Evolutionary conservation across 2,797 vertebrate species (phyloP).

Genomic region (Crax fasciolata): DNA sequence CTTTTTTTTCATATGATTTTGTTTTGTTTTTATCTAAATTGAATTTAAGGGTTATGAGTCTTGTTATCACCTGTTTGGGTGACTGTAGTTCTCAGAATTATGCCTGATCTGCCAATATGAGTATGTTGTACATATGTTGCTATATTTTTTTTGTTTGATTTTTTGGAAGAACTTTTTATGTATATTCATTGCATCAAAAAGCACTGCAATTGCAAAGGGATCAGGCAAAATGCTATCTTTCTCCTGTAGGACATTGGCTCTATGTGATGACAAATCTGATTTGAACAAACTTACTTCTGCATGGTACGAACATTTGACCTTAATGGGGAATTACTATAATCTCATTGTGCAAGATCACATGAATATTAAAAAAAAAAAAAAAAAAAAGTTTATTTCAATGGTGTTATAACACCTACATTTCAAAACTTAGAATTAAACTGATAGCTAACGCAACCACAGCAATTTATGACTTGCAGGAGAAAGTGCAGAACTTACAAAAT

Average conservation of each 20-base stretch:
- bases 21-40: neutral
- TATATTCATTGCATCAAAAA: neutral
- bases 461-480: neutral
- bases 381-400: neutral
- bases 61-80: neutral
- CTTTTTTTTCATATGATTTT: neutral
- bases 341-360: neutral
- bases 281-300: neutral
- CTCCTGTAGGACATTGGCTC: neutral
- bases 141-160: neutral
- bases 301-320: neutral
- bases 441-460: neutral
- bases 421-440: neutral
- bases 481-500: neutral
- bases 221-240: neutral
- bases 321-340: neutral
- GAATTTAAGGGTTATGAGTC: neutral
- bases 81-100: neutral
- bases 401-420: neutral
- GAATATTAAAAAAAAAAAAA: neutral
- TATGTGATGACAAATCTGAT: neutral
- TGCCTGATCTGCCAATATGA: neutral
- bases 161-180: neutral
- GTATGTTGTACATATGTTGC: neutral
- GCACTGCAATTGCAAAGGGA: neutral